Evolutionary conservation across 2,113 vertebrate species (phyloP).

Genomic region (Sitta europaea): DNA sequence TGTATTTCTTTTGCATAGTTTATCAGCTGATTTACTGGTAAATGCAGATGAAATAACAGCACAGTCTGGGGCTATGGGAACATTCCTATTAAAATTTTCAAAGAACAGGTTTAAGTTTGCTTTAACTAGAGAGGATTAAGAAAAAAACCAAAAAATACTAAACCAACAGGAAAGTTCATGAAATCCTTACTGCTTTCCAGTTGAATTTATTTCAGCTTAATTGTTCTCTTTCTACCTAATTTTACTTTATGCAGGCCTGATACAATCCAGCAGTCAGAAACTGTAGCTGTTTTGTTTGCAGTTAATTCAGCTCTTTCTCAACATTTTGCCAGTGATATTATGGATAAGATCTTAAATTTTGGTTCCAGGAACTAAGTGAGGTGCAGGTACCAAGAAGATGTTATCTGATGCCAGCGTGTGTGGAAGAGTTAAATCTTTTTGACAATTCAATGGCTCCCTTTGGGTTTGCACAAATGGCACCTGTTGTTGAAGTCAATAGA

Average conservation of each 20-base stretch:
- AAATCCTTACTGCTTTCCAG: not conserved
- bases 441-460: slow-evolving; percentile 70
- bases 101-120: not conserved
- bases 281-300: not conserved
- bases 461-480: slow-evolving; percentile 83
- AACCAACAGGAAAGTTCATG: not conserved
- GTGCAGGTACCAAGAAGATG: slow-evolving; percentile 18
- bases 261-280: not conserved
- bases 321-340: not conserved
- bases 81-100: not conserved
- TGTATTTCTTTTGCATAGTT: not conserved
- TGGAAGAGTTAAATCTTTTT: slow-evolving; percentile 75
- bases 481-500: slow-evolving; percentile 90
- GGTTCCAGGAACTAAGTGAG: not conserved
- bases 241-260: not conserved
- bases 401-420: not conserved
- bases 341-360: not conserved
- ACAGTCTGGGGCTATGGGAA: not conserved
- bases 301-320: not conserved
- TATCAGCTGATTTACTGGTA: slow-evolving; percentile 1
- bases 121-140: not conserved
- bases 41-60: not conserved
- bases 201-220: not conserved
- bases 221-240: not conserved
- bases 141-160: not conserved